These are phyloP conservation scores for Parasteatoda tepidariorum DNA, from an alignment of 1,140 invertebrate genomes.

Conservation along the genomic window DNA sequence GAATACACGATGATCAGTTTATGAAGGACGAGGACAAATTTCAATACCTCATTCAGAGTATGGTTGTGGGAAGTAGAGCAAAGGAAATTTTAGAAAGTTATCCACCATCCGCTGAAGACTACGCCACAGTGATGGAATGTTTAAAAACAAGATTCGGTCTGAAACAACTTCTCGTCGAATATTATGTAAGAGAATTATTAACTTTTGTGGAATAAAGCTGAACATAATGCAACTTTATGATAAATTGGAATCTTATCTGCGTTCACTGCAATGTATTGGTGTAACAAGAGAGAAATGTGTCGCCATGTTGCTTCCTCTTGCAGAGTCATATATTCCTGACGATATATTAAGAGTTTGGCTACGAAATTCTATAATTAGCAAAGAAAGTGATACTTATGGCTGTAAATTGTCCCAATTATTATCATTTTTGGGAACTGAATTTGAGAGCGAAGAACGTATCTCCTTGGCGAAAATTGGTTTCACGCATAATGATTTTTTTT, in stretches of 20 bases:
- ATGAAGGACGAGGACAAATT: conserved; percentile 10
- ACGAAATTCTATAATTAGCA: conserved; percentile 18
- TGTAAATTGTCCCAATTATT: conserved; percentile 60
- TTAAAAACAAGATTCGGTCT: conserved; percentile 57
- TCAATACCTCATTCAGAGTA: conserved; percentile 31
- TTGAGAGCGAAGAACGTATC: conserved; percentile 64
- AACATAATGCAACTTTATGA: conserved; percentile 54
- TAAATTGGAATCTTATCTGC: conserved; percentile 64
- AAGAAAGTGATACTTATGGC: background rate
- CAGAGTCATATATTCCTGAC: conserved; percentile 66
- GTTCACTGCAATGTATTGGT: conserved; percentile 64
- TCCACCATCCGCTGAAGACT: conserved; percentile 58
- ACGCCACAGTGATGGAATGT: conserved; percentile 56
- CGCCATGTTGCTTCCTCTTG: conserved; percentile 65
- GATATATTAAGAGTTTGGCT: conserved; percentile 64
- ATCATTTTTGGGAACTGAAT: conserved; percentile 63
- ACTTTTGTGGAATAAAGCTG: background rate
- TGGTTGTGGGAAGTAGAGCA: background rate
- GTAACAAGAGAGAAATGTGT: conserved; percentile 65
- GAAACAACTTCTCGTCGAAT: conserved; percentile 57
- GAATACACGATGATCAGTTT: background rate
- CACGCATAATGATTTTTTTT: background rate
- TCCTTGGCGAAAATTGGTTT: conserved; percentile 57
- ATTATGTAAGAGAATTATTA: conserved; percentile 59
- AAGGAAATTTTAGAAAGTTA: conserved; percentile 59